These are phyloP conservation scores for Apantesis nais DNA, from an alignment of 2,888 invertebrate genomes.

Conservation along the genomic window DNA sequence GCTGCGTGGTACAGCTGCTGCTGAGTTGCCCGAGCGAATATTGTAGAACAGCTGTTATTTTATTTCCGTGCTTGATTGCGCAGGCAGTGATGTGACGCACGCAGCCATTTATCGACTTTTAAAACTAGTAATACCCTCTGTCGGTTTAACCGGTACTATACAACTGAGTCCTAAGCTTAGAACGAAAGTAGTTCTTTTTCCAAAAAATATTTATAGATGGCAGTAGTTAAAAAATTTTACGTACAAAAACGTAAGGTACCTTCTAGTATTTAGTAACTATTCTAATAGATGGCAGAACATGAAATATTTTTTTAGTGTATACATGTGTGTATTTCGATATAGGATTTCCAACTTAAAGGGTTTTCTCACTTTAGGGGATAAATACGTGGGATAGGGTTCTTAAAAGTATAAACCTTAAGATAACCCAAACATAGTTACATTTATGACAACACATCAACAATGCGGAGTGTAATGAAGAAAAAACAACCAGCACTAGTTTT, in stretches of 20 bases:
- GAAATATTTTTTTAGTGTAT: not conserved
- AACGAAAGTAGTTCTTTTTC: not conserved
- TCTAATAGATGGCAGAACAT: slow-evolving; percentile 11
- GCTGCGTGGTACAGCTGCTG: slow-evolving; percentile 77
- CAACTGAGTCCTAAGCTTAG: not conserved
- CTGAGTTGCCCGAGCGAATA: slow-evolving; percentile 83
- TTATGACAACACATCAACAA: no score
- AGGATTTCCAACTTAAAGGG: no score
- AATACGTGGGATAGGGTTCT: no score
- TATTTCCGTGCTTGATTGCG: slow-evolving; percentile 84
- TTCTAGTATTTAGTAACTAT: not conserved
- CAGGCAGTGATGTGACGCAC: slow-evolving; percentile 80
- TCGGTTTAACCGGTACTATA: not conserved
- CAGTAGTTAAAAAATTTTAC: not conserved
- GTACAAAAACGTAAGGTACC: no score
- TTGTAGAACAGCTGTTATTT: slow-evolving; percentile 84
- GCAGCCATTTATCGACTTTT: slow-evolving; percentile 71
- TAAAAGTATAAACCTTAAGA: no score
- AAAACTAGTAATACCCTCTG: slow-evolving; percentile 50
- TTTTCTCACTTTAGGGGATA: no score
- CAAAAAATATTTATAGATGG: not conserved
- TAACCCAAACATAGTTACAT: no score
- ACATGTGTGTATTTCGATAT: no score
- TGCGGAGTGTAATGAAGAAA: no score
- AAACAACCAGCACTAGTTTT: no score